A percentile compares a stretch with the other conserved stretches of the same genome.
These are phyloP conservation scores for Leptopterna dolabrata DNA, from an alignment of 2,888 invertebrate genomes.

Conservation along the genomic window DNA sequence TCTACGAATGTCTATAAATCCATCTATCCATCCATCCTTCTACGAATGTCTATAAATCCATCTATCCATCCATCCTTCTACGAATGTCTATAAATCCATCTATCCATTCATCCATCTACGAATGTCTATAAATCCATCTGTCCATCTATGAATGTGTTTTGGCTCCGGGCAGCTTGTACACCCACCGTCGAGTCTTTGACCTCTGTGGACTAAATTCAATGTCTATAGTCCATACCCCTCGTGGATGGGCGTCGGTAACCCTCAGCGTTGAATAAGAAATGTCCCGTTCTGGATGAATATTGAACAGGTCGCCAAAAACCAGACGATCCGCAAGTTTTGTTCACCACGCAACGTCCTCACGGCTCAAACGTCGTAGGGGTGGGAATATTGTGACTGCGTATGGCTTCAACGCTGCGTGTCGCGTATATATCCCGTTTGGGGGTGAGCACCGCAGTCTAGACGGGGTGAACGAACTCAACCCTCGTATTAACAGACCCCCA, in stretches of 20 bases:
- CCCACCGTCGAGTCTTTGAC: background rate
- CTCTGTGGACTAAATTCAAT: background rate
- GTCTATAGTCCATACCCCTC: background rate
- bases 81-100: too few relatives aligned
- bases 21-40: too few relatives aligned
- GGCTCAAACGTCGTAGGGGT: background rate
- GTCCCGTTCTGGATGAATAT: background rate
- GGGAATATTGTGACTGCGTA: background rate
- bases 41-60: too few relatives aligned
- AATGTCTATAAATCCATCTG: too few relatives aligned
- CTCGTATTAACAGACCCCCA: background rate
- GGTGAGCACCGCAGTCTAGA: background rate
- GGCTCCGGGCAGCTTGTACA: too few relatives aligned
- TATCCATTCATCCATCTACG: too few relatives aligned
- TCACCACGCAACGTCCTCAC: background rate
- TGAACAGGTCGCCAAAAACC: background rate
- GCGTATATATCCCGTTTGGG: background rate
- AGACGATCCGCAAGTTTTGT: background rate
- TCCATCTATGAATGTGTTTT: too few relatives aligned
- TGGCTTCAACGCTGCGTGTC: background rate
- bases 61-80: too few relatives aligned
- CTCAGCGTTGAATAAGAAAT: background rate
- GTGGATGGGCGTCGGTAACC: background rate
- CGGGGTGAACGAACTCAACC: conserved; percentile 7
- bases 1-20: too few relatives aligned